phyloP scores from a whole-genome alignment of 2,113 vertebrate genomes.

The Scatophagus argus region DNA sequence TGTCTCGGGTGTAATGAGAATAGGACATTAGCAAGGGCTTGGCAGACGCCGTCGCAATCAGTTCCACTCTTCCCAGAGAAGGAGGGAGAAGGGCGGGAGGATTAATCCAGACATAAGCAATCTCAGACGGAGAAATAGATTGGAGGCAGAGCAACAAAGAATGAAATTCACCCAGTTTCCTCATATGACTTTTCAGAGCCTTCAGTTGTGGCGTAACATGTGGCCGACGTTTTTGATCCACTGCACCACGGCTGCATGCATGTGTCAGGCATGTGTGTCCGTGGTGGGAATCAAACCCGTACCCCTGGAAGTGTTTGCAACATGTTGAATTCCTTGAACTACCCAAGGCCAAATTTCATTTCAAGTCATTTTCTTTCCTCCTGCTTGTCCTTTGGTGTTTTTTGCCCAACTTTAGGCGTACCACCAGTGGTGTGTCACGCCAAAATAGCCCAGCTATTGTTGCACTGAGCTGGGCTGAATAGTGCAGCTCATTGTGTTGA shows the following conservation, averaged over 20 bases:
- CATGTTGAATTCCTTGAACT: conserved; percentile 11
- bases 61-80: conserved; percentile 75
- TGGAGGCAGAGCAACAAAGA: conserved; percentile 42
- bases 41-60: conserved; percentile 91
- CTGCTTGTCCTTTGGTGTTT: conserved; percentile 25
- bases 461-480: conserved; percentile 67
- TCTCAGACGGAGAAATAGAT: conserved; percentile 57
- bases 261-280: conserved; percentile 48
- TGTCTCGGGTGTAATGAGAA: conserved; percentile 87
- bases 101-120: conserved; percentile 59
- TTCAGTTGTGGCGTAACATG: conserved; percentile 33
- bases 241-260: conserved; percentile 15
- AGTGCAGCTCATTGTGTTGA: conserved; percentile 82
- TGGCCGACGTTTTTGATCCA: conserved; percentile 45
- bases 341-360: conserved; percentile 30
- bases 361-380: conserved; percentile 19
- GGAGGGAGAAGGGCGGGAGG: conserved; percentile 56
- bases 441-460: conserved; percentile 85
- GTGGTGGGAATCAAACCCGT: conserved; percentile 15
- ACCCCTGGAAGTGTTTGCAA: neutral
- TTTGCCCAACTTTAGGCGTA: conserved; percentile 63
- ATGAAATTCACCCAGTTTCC: conserved; percentile 27
- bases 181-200: conserved; percentile 27
- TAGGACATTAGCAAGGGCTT: conserved; percentile 91
- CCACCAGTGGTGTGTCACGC: conserved; percentile 75